phyloP scores from a whole-genome alignment of 2,888 invertebrate genomes.

The Ceriagrion tenellum region DNA sequence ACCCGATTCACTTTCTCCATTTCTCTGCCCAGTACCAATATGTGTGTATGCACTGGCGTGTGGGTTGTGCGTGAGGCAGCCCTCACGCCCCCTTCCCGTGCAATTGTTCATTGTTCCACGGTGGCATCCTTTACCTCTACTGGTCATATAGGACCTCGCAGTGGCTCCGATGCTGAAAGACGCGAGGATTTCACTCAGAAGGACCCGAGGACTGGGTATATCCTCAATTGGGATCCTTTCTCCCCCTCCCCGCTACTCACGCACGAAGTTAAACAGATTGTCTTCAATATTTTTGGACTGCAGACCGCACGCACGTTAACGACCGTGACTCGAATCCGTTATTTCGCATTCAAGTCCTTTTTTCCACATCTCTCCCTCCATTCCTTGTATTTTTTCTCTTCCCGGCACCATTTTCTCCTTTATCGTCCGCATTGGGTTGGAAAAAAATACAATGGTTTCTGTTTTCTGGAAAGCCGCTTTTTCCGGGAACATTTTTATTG shows the following conservation, averaged over 20 bases:
- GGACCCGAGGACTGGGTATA: not conserved
- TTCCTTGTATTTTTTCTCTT: not conserved
- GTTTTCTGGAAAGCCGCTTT: not conserved
- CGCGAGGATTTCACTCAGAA: not conserved
- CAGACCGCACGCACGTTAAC: slow-evolving; percentile 59
- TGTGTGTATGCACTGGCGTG: not conserved
- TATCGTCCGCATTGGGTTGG: not conserved
- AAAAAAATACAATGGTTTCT: not conserved
- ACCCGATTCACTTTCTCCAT: not conserved
- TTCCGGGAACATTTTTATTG: not conserved
- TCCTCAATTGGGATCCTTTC: not conserved
- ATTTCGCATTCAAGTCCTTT: slow-evolving; percentile 19
- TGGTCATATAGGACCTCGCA: not conserved
- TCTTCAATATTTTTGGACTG: slow-evolving; percentile 41
- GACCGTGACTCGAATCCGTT: slow-evolving; percentile 60
- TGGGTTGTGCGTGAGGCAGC: not conserved
- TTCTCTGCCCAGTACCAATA: not conserved
- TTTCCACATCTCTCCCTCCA: not conserved
- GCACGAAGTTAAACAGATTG: slow-evolving; percentile 24
- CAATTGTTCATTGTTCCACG: slow-evolving; percentile 61
- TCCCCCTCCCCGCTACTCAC: not conserved
- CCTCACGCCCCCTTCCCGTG: not conserved
- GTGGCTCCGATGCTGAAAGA: not conserved
- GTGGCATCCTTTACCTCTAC: not conserved
- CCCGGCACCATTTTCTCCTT: not conserved